These are phyloP conservation scores for Heterotilapia buettikoferi DNA, from an alignment of 2,113 vertebrate species.

Conservation along the genomic window DNA sequence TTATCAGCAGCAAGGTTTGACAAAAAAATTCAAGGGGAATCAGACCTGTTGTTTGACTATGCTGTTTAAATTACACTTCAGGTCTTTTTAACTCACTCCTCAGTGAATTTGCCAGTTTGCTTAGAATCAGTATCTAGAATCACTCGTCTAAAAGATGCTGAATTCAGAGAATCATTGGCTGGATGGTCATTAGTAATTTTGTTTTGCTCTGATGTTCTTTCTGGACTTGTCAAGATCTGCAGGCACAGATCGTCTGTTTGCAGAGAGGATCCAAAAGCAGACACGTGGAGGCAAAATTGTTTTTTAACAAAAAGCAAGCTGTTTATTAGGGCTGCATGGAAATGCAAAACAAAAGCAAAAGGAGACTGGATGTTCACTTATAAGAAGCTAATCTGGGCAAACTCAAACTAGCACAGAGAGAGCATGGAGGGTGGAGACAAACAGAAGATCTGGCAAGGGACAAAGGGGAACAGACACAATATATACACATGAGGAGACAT, in stretches of 20 bases:
- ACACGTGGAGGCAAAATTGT: too few species aligned
- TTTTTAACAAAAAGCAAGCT: background rate
- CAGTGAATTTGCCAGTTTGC: background rate
- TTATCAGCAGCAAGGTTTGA: background rate
- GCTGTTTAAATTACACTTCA: background rate
- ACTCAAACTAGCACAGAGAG: background rate
- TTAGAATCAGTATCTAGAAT: background rate
- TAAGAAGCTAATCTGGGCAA: background rate
- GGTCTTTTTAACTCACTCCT: background rate
- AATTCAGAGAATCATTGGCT: background rate
- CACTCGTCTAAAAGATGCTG: background rate
- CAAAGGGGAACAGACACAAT: background rate
- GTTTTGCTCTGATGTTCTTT: background rate
- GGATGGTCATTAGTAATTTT: background rate
- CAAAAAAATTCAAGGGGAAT: background rate
- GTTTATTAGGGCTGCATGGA: background rate
- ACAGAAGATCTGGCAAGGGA: background rate
- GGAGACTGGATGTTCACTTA: background rate
- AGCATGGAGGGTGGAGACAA: background rate
- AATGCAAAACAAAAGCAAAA: background rate
- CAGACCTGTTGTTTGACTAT: background rate
- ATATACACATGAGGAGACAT: background rate
- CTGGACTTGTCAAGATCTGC: background rate
- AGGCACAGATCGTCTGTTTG: background rate
- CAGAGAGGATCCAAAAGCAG: background rate